Conservation (phyloP, 2,888 invertebrate species). For the Cecidostiba fungosa region DNA sequence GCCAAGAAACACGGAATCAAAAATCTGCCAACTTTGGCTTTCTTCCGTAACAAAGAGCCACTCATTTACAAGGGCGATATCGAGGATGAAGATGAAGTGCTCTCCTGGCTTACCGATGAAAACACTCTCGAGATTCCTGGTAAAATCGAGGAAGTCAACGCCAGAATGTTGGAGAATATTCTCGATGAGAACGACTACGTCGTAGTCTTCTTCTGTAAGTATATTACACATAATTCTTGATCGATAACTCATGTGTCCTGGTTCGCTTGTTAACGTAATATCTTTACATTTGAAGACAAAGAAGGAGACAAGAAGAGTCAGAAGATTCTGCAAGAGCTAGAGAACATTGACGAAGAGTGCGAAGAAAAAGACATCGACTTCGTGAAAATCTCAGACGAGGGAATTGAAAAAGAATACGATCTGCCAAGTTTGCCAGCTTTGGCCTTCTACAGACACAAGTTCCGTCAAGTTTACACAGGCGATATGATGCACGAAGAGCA, state of each 20-base stretch:
- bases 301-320: constrained; percentile 95
- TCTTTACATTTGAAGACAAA: constrained; percentile 84
- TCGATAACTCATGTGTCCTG: no score
- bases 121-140: constrained; percentile 95
- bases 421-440: constrained; percentile 90
- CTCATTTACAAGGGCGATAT: constrained; percentile 92
- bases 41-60: constrained; percentile 96
- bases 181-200: constrained; percentile 93
- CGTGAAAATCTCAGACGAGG: constrained; percentile 94
- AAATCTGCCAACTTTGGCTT: constrained; percentile 91
- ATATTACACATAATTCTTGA: constrained; percentile 1
- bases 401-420: constrained; percentile 93
- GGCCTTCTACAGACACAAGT: constrained; percentile 93
- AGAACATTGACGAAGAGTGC: constrained; percentile 96
- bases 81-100: constrained; percentile 94
- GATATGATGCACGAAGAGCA: constrained; percentile 96
- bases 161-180: constrained; percentile 94
- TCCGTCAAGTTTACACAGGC: constrained; percentile 93
- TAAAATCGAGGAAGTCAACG: constrained; percentile 95
- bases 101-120: constrained; percentile 95
- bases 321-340: constrained; percentile 92
- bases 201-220: constrained; percentile 96
- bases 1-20: constrained; percentile 94
- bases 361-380: constrained; percentile 95
- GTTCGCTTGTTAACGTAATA: no score